phyloP scores from a whole-genome alignment of 2,888 invertebrate species.

The Netelia melanura region DNA sequence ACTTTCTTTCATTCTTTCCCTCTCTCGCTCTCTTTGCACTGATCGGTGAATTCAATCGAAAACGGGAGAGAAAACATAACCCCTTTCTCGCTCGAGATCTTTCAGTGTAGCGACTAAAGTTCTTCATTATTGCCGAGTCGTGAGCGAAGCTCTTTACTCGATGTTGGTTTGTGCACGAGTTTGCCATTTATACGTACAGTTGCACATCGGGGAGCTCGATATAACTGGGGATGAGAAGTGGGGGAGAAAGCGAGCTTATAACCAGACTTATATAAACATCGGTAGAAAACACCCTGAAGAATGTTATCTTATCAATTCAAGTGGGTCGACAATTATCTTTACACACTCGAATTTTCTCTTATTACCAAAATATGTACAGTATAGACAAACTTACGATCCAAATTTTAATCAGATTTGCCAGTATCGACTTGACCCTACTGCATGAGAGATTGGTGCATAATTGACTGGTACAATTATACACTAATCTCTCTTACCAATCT shows the following conservation, averaged over 20 bases:
- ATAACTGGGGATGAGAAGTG: conserved; percentile 10
- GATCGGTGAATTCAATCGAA: conserved; percentile 47
- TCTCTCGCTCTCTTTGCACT: background rate
- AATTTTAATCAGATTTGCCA: no score
- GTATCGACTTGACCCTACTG: no score
- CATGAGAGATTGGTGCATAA: no score
- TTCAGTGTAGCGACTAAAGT: conserved; percentile 26
- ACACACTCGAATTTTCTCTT: conserved; percentile 7
- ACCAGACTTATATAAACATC: conserved; percentile 31
- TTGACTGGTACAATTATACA: no score
- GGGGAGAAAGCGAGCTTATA: conserved; percentile 12
- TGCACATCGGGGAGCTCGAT: background rate
- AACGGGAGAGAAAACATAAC: conserved; percentile 18
- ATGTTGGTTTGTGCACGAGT: conserved; percentile 27
- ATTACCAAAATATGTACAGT: background rate
- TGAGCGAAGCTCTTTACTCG: conserved; percentile 30
- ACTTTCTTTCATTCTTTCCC: no score
- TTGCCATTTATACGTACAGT: conserved; percentile 6
- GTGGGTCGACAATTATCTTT: conserved; percentile 33
- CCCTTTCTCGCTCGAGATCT: conserved; percentile 42
- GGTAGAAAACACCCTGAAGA: conserved; percentile 3
- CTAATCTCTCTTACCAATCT: no score
- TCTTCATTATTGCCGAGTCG: conserved; percentile 55
- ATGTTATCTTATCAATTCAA: conserved; percentile 42
- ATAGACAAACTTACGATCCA: no score